Evolutionary conservation across 2,888 invertebrate species (phyloP), one percentile per base, ranked within the genome.

Genomic region (Spatulosminthurus flaviceps): DNA sequence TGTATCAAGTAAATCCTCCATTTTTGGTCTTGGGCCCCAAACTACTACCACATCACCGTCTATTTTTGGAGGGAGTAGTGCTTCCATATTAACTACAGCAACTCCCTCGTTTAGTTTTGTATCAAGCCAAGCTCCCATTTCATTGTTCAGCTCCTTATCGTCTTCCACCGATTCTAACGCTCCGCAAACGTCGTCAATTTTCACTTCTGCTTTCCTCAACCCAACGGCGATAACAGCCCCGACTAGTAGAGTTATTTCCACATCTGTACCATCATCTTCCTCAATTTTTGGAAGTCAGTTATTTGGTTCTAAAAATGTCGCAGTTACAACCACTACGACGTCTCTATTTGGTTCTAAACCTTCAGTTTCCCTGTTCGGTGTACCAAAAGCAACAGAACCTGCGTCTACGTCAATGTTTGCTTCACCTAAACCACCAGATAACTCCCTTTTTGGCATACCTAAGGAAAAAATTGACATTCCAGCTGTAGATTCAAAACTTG

Each of bases 251-350:
- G 5, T 67, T 24, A 24, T 26, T 24, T 5, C 28, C 5, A n/a
- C 43, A 13, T 24, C 43, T 29, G 21, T n/a, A 71, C 1, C 71
- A 71, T 1, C 71, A 0, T 22, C 71, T 11, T 42, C 51, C 2
- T 51, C 51, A 51, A 16, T 51, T 51, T 16, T 51, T 51, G 51
- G 51, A 51, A n/a, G 51, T 16, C 51, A 51, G 51, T 51, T n/a
- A 16, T 51, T 51, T 51, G n/a, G 51, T 9, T 9, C n/a, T 51
- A 51, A 51, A 51, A 51, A 2, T 51, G 51, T 16, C 16, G 64
- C 64, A 22, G 16, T 24, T 64, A 64, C 64, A 64, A 11, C 22
- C 4, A 24, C 64, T 9, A 64, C 64, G 11, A 4, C 64, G 2
- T 64, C 60, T 2, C 16, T 60, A 4, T 60, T 60, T 16, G 60